Base-by-base conservation (phyloP, 2,888 invertebrate genomes). In the Aplocera efformata region DNA sequence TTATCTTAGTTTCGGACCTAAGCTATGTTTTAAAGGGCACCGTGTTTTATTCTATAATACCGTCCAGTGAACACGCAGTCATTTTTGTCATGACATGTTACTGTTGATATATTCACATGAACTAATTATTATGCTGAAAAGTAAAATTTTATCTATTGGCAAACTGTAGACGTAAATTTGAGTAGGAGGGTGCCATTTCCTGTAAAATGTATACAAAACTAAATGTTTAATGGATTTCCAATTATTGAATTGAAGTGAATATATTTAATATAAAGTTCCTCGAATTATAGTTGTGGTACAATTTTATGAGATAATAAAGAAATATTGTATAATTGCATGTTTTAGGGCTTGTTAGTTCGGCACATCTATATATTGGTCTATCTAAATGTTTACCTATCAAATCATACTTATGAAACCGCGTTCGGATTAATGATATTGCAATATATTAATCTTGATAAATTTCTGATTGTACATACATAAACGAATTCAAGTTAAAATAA, bases 31-130 rank as follows among this genome's bases (percentile, higher is more conserved):
- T 61, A 61, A 58, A 63, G 60, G 65, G 72, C 79, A 79, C 75
- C 71, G 69, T 68, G 61, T 44, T 70, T 72, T 76, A 77, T 68
- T 80, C 67, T 77, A 62, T 70, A 72, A 82, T 74, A 84, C 85
- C 85, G 85, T 86, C 85, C 85, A 86, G 82, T 84, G 76, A 81
- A 71, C 66, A 69, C 60, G 63, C 61, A 60, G 51, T 66, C 54
- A 65, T 58, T 56, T 58, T 60, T 55, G 57, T 60, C 62, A 63
- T 27, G 8, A 11, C 30, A 41, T 44, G 32, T 34, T 37, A 30
- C 28, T 40, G 35, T 39, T 35, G 20, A 13, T 33, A 40, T 32
- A 42, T 31, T 22, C 28, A 30, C 27, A 34, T 28, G 28, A 41
- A 41, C 29, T 31, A 37, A 21, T 31, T 36, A 27, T 37, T 31